These are phyloP conservation scores for Sesia apiformis DNA, from an alignment of 2,888 invertebrate species.

Conservation along the genomic window DNA sequence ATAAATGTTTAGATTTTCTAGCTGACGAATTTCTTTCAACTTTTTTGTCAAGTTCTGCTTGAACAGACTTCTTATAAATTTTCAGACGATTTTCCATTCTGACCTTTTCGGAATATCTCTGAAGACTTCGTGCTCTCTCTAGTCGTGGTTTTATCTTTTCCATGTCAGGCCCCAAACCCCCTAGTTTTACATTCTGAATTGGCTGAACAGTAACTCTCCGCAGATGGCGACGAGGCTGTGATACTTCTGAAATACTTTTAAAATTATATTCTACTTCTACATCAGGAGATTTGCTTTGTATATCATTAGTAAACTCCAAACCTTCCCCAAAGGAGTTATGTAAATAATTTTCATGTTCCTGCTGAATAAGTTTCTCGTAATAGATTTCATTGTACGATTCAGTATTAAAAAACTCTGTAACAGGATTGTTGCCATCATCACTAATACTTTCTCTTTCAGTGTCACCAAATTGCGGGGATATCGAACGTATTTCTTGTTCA, in stretches of 20 bases:
- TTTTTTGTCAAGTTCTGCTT: conserved; percentile 35
- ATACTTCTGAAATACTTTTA: conserved; percentile 53
- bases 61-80: conserved; percentile 51
- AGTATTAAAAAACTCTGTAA: conserved; percentile 47
- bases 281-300: conserved; percentile 22
- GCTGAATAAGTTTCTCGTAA: conserved; percentile 49
- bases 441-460: conserved; percentile 56
- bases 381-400: conserved; percentile 62
- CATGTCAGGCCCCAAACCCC: conserved; percentile 59
- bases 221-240: conserved; percentile 31
- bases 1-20: conserved; percentile 17
- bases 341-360: conserved; percentile 30
- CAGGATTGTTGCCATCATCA: conserved; percentile 27
- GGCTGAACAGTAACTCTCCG: conserved; percentile 37
- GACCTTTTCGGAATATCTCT: conserved; percentile 64
- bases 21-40: conserved; percentile 19
- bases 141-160: conserved; percentile 56
- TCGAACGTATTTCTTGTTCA: conserved; percentile 44
- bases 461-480: conserved; percentile 60
- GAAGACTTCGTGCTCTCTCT: conserved; percentile 60
- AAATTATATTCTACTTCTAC: conserved; percentile 32
- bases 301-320: conserved; percentile 21
- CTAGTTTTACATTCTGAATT: conserved; percentile 41
- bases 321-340: conserved; percentile 40
- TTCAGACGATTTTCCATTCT: conserved; percentile 60